phyloP scores from a whole-genome alignment of 2,113 vertebrate genomes.

The Lethenteron reissneri region DNA sequence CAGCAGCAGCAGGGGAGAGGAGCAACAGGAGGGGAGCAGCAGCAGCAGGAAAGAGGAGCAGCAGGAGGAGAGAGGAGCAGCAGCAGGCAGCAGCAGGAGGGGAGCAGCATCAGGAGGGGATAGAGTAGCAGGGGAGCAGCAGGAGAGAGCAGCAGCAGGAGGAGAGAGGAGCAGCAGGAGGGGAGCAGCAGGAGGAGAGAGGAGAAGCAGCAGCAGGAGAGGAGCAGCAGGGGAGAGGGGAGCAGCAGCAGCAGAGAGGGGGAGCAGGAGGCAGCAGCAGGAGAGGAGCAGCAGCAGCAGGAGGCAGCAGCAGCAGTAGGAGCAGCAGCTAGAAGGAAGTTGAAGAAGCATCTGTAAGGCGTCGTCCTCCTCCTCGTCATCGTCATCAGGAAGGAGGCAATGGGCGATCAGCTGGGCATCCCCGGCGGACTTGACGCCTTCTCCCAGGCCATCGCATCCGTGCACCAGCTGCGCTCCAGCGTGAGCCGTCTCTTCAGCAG shows the following conservation, averaged over 20 bases:
- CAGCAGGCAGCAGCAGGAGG: too few species aligned
- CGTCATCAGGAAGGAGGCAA: too few species aligned
- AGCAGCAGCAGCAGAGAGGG: not conserved
- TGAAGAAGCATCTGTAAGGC: too few species aligned
- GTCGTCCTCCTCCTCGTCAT: too few species aligned
- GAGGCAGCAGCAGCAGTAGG: not conserved
- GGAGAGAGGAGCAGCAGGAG: not conserved
- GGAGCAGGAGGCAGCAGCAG: not conserved
- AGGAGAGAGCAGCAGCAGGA: not conserved
- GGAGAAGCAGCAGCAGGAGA: not conserved
- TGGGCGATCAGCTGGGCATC: not conserved
- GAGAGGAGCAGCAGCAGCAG: not conserved
- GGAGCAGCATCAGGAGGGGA: not conserved
- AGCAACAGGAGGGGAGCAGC: too few species aligned
- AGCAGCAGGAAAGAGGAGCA: too few species aligned
- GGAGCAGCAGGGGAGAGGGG: not conserved
- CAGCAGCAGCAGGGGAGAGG: too few species aligned
- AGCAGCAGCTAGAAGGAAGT: not conserved
- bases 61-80: too few species aligned
- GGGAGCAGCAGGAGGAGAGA: not conserved
- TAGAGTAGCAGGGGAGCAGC: too few species aligned
- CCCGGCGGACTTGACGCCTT: slow-evolving; percentile 66
- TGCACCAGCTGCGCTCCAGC: slow-evolving; percentile 80
- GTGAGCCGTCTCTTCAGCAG: slow-evolving; percentile 83
- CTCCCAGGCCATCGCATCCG: slow-evolving; percentile 66